Evolutionary conservation across 2,113 vertebrate species (phyloP), one percentile per base, ranked within the genome.

Genomic region (Halichoerus grypus): DNA sequence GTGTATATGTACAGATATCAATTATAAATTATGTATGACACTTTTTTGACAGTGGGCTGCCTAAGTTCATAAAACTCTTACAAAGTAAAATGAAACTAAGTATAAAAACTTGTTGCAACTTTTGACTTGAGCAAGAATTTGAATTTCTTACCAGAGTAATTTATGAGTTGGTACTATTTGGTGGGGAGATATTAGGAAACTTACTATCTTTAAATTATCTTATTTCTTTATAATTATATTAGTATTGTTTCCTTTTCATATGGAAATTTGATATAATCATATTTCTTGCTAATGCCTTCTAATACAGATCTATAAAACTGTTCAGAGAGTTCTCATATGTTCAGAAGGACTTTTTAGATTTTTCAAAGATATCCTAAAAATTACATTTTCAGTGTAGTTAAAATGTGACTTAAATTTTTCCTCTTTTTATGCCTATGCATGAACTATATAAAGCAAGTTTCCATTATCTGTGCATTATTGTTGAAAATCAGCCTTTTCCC

Each of bases 61-160:
- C 18, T 83, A 46, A 39, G 16, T 65, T 90, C 31, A 82, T 84
- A 65, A 92, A 71, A 84, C 11, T 39, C 24, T 46, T 49, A 26
- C 46, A 61, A 84, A 93, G n/a, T 92, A 22, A 90, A 18, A 61
- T 76, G 69, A 90, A 93, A 77, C 72, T 57, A 36, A 71, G 24
- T 74, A 12, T 63, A 89, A 94, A 97, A 93, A 33, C 22, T 91
- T 55, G 8, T 89, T 89, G 33, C 21, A 92, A 19, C 31, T 94
- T 97, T 97, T 96, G 77, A 91, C 59, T 26, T 88, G 55, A 94
- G 14, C 36, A 88, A 97, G 31, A 88, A 55, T 95, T 95, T 90
- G 39, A 94, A 49, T 86, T 67, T 94, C 7, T 92, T 92, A 69
- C 24, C 2, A 59, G 24, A 74, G 39, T 89, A 59, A 65, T 80